Evolutionary conservation across 2,888 invertebrate genomes (phyloP).

Genomic region (Diadromus collaris): DNA sequence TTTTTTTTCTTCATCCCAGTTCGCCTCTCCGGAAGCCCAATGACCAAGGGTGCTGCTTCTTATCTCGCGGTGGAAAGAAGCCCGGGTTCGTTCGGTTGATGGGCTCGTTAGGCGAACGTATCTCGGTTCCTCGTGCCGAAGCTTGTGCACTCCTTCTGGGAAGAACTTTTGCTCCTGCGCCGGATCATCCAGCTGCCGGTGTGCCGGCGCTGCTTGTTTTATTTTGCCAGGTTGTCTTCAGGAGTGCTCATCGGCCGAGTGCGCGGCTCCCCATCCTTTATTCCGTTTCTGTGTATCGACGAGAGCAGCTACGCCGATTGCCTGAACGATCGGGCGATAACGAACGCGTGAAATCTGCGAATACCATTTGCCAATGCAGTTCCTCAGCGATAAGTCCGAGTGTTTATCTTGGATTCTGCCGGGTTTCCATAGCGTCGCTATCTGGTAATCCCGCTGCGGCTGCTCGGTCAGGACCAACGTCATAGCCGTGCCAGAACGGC

Average conservation of each 20-base stretch:
- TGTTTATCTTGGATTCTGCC: background rate
- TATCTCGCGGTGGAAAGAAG: constrained; percentile 50
- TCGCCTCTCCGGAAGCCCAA: constrained; percentile 31
- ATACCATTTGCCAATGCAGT: background rate
- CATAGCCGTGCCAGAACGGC: constrained; percentile 10
- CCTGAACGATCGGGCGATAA: background rate
- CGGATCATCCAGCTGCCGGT: constrained; percentile 39
- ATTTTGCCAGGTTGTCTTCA: constrained; percentile 31
- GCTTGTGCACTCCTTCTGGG: background rate
- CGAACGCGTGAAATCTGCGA: background rate
- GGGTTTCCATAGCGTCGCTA: background rate
- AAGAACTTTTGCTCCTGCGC: constrained; percentile 13
- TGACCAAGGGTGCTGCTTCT: constrained; percentile 47
- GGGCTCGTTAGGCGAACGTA: constrained; percentile 50
- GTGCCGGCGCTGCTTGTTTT: constrained; percentile 16
- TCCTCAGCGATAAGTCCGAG: constrained; percentile 14
- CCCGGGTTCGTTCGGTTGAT: constrained; percentile 45
- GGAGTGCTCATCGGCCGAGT: constrained; percentile 20
- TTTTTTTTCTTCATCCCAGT: constrained; percentile 1
- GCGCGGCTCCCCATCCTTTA: background rate
- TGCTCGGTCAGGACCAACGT: background rate
- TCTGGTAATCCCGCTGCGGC: background rate
- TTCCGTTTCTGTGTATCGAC: background rate
- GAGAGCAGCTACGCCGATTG: background rate
- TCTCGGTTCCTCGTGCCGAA: constrained; percentile 29